phyloP scores from a whole-genome alignment of 1,140 invertebrate species.

The Dendroctonus ponderosae region DNA sequence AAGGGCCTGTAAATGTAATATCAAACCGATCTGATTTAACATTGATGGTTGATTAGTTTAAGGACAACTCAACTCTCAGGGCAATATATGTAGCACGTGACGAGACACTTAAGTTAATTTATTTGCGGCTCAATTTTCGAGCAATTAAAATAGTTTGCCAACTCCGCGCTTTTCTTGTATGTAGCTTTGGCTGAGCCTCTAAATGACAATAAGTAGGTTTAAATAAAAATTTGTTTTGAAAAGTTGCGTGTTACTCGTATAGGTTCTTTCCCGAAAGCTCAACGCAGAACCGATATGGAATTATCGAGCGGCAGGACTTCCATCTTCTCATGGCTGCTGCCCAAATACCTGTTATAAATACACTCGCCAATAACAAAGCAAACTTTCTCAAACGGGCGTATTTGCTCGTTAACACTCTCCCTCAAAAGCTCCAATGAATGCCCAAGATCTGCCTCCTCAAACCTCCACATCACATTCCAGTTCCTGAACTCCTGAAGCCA shows the following conservation, averaged over 20 bases:
- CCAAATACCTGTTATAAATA: constrained; percentile 94
- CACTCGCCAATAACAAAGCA: constrained; percentile 88
- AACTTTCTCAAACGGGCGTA: constrained; percentile 82
- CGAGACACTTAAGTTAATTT: too few relatives aligned
- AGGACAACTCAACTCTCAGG: too few relatives aligned
- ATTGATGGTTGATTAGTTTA: too few relatives aligned
- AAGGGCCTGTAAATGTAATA: constrained; percentile 37
- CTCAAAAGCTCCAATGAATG: constrained; percentile 84
- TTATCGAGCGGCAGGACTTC: constrained; percentile 45
- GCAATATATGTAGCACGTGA: too few relatives aligned
- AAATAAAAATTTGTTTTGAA: too few relatives aligned
- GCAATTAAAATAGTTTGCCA: too few relatives aligned
- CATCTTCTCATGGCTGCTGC: constrained; percentile 81
- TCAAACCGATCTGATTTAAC: too few relatives aligned
- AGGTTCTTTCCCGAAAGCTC: neutral
- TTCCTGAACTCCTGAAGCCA: constrained; percentile 57
- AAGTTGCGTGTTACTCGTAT: too few relatives aligned
- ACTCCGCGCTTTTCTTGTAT: too few relatives aligned
- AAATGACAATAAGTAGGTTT: too few relatives aligned
- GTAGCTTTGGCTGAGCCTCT: too few relatives aligned
- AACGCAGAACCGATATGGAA: constrained; percentile 32
- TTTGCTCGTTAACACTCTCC: constrained; percentile 67
- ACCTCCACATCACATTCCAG: constrained; percentile 92
- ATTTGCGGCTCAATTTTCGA: too few relatives aligned
- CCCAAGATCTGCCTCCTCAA: constrained; percentile 84